phyloP scores from a whole-genome alignment of 2,888 invertebrate species.

The Galeruca laticollis region DNA sequence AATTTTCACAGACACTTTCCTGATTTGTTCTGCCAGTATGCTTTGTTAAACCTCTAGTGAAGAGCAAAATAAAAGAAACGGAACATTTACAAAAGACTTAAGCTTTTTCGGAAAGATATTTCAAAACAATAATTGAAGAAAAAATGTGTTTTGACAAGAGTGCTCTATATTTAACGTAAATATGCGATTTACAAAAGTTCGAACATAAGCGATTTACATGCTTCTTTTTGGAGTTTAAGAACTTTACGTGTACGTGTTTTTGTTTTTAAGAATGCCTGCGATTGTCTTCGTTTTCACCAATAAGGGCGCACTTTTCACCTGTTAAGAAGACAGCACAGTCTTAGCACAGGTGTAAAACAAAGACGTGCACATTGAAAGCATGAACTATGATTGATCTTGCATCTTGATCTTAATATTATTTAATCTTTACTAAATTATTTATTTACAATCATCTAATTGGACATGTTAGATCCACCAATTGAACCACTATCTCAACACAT shows the following conservation, averaged over 20 bases:
- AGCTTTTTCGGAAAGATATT: conserved; percentile 21
- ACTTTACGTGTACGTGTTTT: conserved; percentile 32
- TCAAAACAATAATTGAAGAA: conserved; percentile 36
- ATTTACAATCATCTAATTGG: too few species aligned
- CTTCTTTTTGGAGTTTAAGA: conserved; percentile 45
- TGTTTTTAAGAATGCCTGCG: conserved; percentile 60
- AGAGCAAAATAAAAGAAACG: not conserved
- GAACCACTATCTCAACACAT: too few species aligned
- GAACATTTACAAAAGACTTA: conserved; percentile 7
- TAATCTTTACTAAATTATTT: too few species aligned
- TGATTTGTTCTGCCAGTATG: conserved; percentile 18
- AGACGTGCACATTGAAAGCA: conserved; percentile 51
- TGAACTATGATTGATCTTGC: conserved; percentile 24
- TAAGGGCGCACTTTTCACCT: conserved; percentile 87
- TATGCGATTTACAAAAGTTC: conserved; percentile 36
- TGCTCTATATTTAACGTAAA: conserved; percentile 43
- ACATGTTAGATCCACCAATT: too few species aligned
- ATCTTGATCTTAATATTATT: conserved; percentile 1
- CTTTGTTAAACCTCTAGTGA: conserved; percentile 1
- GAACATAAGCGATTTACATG: conserved; percentile 55
- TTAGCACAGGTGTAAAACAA: conserved; percentile 60
- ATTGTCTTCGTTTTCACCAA: conserved; percentile 79
- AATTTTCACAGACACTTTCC: too few species aligned
- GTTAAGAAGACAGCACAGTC: conserved; percentile 72
- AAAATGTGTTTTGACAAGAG: conserved; percentile 42